Conservation (phyloP, 1,140 invertebrate genomes). For the Atopsyche davidsoni region DNA sequence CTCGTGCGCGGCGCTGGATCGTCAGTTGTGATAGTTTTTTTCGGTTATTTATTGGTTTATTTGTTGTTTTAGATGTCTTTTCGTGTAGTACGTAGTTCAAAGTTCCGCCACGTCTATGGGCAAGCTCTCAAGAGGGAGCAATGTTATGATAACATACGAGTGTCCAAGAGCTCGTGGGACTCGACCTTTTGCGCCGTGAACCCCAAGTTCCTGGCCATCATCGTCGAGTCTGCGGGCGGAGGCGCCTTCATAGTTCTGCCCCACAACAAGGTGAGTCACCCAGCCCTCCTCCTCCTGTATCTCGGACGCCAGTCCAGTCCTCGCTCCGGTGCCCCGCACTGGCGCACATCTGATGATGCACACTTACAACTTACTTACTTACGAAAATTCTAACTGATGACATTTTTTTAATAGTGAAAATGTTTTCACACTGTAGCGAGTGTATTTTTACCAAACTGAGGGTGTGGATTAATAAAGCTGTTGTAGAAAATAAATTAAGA, state of each 20-base stretch:
- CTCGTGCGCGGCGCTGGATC: constrained; percentile 3
- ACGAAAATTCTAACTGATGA: too few relatives aligned
- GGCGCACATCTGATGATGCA: too few relatives aligned
- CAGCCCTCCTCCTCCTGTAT: not conserved
- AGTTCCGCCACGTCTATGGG: constrained; percentile 98
- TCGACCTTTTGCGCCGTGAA: constrained; percentile 98
- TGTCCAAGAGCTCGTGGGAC: constrained; percentile 98
- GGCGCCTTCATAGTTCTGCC: constrained; percentile 97
- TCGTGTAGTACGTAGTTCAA: constrained; percentile 91
- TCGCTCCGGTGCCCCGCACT: not conserved
- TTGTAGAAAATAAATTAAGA: too few relatives aligned
- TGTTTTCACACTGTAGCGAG: too few relatives aligned
- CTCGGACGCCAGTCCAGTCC: not conserved
- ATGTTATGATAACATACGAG: constrained; percentile 98
- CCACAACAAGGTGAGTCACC: constrained; percentile 78
- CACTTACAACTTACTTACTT: too few relatives aligned
- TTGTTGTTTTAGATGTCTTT: constrained; percentile 73
- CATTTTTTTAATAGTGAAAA: too few relatives aligned
- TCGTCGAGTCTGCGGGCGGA: constrained; percentile 97
- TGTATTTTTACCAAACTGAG: too few relatives aligned
- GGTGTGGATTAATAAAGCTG: too few relatives aligned
- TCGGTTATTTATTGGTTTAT: constrained; percentile 12
- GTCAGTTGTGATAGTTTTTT: not conserved
- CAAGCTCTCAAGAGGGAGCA: constrained; percentile 93
- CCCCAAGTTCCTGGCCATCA: constrained; percentile 98